Evolutionary conservation across 1,140 invertebrate genomes (phyloP).

Genomic region (Atta texana): DNA sequence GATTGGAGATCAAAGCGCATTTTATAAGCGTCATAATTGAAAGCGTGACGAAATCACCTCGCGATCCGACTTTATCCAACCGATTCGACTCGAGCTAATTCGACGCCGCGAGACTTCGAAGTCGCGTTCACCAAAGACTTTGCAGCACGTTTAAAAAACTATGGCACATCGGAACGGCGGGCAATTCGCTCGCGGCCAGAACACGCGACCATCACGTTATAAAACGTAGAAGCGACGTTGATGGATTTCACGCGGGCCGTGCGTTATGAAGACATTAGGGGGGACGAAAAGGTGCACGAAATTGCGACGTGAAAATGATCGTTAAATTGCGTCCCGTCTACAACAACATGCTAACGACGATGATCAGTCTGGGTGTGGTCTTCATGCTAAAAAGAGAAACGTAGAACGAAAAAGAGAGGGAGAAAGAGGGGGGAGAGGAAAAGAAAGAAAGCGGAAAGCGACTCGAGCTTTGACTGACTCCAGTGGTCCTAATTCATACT

Average conservation of each 20-base stretch:
- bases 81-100: constrained; percentile 9
- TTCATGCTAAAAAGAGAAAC: constrained; percentile 1
- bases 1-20: constrained; percentile 27
- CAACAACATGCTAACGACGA: constrained; percentile 68
- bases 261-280: constrained; percentile 66
- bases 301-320: constrained; percentile 65
- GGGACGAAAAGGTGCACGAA: constrained; percentile 62
- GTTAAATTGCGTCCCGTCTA: constrained; percentile 62
- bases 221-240: constrained; percentile 58
- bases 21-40: constrained; percentile 49
- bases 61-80: constrained; percentile 21
- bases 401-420: neutral
- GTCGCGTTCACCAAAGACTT: constrained; percentile 21
- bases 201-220: constrained; percentile 60
- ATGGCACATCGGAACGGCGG: constrained; percentile 4
- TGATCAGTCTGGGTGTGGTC: constrained; percentile 48
- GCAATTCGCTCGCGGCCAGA: constrained; percentile 46
- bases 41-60: constrained; percentile 51
- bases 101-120: constrained; percentile 10
- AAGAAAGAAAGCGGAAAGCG: constrained; percentile 21
- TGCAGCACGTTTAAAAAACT: constrained; percentile 40
- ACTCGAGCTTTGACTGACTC: constrained; percentile 52
- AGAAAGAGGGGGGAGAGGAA: neutral
- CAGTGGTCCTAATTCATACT: constrained; percentile 55
- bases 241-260: constrained; percentile 43